A percentile compares a stretch with the other conserved stretches of the same genome.
Evolutionary conservation across 2,888 invertebrate species (phyloP).

Genomic region (Hoplodrina blanda): DNA sequence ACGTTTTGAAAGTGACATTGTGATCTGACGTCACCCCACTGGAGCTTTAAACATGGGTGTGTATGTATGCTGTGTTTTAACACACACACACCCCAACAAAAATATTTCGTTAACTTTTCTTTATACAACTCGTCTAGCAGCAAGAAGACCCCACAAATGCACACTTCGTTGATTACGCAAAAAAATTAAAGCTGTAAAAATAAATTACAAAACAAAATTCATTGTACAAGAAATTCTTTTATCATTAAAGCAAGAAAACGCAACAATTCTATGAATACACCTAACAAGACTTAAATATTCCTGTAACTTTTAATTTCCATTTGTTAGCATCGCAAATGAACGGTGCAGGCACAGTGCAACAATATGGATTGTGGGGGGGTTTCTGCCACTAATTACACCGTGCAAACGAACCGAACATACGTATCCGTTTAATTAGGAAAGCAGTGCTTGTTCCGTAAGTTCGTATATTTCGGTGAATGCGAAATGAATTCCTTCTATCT

Average conservation of each 20-base stretch:
- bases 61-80: neutral
- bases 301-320: constrained; percentile 42
- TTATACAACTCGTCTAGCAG: neutral
- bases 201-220: neutral
- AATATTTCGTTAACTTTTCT: neutral
- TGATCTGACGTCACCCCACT: neutral
- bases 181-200: neutral
- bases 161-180: neutral
- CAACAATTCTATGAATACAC: constrained; percentile 18
- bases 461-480: constrained; percentile 36
- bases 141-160: neutral
- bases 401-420: constrained; percentile 51
- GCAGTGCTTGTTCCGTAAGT: constrained; percentile 26
- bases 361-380: constrained; percentile 52
- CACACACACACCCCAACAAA: neutral
- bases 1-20: neutral
- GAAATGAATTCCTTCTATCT: constrained; percentile 35
- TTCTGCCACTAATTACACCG: constrained; percentile 49
- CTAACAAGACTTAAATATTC: constrained; percentile 11
- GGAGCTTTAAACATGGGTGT: neutral
- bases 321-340: constrained; percentile 50
- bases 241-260: constrained; percentile 10
- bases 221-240: neutral
- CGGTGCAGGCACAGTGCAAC: constrained; percentile 41
- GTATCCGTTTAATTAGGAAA: constrained; percentile 55